Evolutionary conservation across 2,113 vertebrate species (phyloP), one percentile per base, ranked within the genome.

Genomic region (Tragulus kanchil): DNA sequence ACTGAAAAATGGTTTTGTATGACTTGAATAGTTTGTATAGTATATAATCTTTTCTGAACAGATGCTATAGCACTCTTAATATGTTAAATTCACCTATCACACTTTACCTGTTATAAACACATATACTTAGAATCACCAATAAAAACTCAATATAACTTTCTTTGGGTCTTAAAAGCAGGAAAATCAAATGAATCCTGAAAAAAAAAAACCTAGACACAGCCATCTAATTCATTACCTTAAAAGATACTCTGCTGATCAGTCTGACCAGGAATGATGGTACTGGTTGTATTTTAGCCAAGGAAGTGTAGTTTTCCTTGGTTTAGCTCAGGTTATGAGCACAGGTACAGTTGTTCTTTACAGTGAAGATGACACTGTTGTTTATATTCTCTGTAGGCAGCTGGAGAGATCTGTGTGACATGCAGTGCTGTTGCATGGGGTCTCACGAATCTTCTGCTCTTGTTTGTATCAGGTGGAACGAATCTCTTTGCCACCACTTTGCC

Each of bases 1-100:
- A 97, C 90, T 98, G 97, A 98, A 97, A 98, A 98, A 99, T 98
- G 98, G 98, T 98, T 98, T 98, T 98, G 97, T 98, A 97, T 98
- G 98, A 98, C 98, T 97, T 95, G 94, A 95, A 93, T 61, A 96
- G 97, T 98, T 97, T 95, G 96, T 98, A 97, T 94, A 98, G 95
- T 97, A 93, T 98, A 97, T 97, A 97, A 95, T 84, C 97, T 93
- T 95, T 97, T 98, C 65, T 96, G 96, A 96, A 89, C 96, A 95
- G 97, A 97, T 97, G 96, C 95, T 97, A 97, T 97, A 97, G 85
- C 95, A 97, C 93, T 96, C 94, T 98, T 98, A 97, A 97, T 93
- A 98, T 98, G 95, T 97, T 98, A 82, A 97, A 97, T 85, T 97
- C 93, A 98, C 91, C 73, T 85, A 90, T 88, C 79, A 95, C 88